Percentiles rank a stretch among this genome's conserved stretches.
phyloP scores from a whole-genome alignment of 2,113 vertebrate genomes.

The Bungarus multicinctus region DNA sequence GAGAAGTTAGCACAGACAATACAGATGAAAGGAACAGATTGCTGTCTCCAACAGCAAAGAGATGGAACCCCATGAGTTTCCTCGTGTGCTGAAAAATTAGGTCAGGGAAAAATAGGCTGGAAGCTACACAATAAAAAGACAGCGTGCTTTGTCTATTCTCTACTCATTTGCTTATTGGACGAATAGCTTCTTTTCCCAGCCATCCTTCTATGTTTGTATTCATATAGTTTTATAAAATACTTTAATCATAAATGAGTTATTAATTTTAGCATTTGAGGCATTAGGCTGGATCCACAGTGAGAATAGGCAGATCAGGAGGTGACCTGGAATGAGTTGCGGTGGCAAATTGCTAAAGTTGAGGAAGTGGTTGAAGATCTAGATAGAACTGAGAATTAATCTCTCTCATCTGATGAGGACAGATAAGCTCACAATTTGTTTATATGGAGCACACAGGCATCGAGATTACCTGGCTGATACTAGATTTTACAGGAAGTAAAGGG shows the following conservation, averaged over 20 bases:
- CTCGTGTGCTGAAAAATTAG: background rate
- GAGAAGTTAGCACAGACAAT: background rate
- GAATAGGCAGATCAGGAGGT: background rate
- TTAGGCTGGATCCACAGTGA: background rate
- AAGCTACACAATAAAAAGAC: background rate
- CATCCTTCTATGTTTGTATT: background rate
- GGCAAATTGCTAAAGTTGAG: background rate
- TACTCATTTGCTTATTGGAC: background rate
- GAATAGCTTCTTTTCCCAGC: background rate
- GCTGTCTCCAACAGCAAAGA: background rate
- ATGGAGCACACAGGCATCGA: background rate
- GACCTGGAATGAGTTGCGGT: background rate
- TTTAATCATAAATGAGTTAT: background rate
- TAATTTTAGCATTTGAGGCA: background rate
- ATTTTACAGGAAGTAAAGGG: background rate
- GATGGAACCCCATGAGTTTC: background rate
- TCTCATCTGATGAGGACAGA: background rate
- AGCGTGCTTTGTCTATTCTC: background rate
- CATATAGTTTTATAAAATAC: background rate
- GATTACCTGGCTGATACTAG: background rate
- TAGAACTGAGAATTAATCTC: background rate
- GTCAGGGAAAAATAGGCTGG: background rate
- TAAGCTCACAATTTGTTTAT: background rate
- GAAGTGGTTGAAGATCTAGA: background rate
- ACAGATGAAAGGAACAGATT: background rate